These are phyloP conservation scores for Lasioglossum zephyrum DNA, from an alignment of 2,888 invertebrate genomes.

Conservation along the genomic window DNA sequence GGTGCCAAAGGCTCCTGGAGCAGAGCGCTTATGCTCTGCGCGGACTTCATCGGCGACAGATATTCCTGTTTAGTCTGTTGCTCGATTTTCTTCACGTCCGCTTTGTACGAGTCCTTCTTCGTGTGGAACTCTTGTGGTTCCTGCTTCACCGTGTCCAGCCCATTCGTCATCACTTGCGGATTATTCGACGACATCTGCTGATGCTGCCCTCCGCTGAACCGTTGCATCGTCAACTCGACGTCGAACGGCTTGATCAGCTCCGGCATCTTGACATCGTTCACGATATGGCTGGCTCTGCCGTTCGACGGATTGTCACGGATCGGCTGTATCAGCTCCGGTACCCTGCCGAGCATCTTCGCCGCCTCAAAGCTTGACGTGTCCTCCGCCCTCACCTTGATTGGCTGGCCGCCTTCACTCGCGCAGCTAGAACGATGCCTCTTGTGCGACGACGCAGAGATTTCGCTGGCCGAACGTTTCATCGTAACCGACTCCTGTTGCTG, in stretches of 20 bases:
- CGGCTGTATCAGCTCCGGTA: constrained; percentile 78
- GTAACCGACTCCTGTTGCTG: constrained; percentile 57
- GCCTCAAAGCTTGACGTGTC: constrained; percentile 71
- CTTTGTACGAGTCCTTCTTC: constrained; percentile 56
- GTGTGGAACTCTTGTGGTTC: constrained; percentile 61
- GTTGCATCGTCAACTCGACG: constrained; percentile 79
- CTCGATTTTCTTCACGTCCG: constrained; percentile 47
- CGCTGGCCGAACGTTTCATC: constrained; percentile 53
- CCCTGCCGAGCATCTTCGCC: constrained; percentile 76
- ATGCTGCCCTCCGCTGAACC: constrained; percentile 67
- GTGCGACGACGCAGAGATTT: constrained; percentile 62
- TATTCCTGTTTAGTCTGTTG: constrained; percentile 69
- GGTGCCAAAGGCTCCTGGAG: constrained; percentile 79
- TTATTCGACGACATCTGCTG: constrained; percentile 62
- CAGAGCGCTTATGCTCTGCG: constrained; percentile 81
- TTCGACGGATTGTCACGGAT: constrained; percentile 76
- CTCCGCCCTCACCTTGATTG: constrained; percentile 57
- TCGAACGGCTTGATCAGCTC: constrained; percentile 77
- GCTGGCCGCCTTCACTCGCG: constrained; percentile 61
- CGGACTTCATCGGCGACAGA: constrained; percentile 79
- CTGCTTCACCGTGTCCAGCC: constrained; percentile 63
- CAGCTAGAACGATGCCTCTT: constrained; percentile 74
- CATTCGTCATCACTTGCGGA: constrained; percentile 69
- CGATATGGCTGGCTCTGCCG: constrained; percentile 63
- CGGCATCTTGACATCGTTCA: constrained; percentile 73